phyloP scores from a whole-genome alignment of 2,888 invertebrate genomes.

The Hirtodrosophila histrioides region DNA sequence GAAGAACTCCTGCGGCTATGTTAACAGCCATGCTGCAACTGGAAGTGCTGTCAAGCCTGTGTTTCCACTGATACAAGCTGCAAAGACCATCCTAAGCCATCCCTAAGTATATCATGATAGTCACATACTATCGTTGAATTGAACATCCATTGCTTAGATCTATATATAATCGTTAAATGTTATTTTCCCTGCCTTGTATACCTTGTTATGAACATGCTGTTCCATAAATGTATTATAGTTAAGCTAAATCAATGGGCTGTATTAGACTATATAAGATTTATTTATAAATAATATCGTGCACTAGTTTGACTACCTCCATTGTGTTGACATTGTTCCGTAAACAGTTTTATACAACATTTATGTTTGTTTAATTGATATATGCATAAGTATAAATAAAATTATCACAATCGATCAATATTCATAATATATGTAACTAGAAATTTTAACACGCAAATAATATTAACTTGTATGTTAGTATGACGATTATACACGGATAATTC shows the following conservation, averaged over 20 bases:
- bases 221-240: slow-evolving; percentile 5
- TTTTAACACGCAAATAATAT: slow-evolving; percentile 54
- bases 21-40: slow-evolving; percentile 5
- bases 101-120: not conserved
- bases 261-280: slow-evolving; percentile 32
- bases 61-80: slow-evolving; percentile 77
- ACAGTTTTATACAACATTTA: slow-evolving; percentile 5
- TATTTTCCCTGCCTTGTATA: not conserved
- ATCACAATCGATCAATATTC: slow-evolving; percentile 74
- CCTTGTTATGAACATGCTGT: slow-evolving; percentile 5
- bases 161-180: slow-evolving; percentile 3
- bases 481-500: slow-evolving; percentile 31
- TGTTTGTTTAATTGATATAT: slow-evolving; percentile 37
- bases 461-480: slow-evolving; percentile 41
- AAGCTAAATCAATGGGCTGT: slow-evolving; percentile 31
- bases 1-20: slow-evolving; percentile 84
- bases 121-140: not conserved
- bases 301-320: slow-evolving; percentile 20
- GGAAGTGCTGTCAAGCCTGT: slow-evolving; percentile 29
- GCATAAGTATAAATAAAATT: slow-evolving; percentile 73
- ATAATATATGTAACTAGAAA: slow-evolving; percentile 73
- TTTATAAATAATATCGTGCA: slow-evolving; percentile 19
- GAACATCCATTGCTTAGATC: no score
- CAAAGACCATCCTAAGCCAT: slow-evolving; percentile 33
- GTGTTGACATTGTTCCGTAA: slow-evolving; percentile 2